Evolutionary conservation across 2,888 invertebrate genomes (phyloP), one percentile per base, ranked within the genome.

Genomic region (Antheraea yamamai): DNA sequence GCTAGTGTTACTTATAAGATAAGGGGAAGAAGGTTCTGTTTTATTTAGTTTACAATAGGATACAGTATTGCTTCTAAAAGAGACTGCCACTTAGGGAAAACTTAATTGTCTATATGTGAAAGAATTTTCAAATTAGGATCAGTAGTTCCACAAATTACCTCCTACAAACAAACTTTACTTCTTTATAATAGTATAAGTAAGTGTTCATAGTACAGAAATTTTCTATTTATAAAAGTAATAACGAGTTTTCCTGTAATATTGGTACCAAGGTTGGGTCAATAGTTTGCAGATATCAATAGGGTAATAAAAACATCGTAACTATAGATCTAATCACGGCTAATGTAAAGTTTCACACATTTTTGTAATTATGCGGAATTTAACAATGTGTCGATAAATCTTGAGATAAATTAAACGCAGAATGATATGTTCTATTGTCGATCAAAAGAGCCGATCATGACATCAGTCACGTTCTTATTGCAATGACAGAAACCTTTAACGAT

Each of bases 331-430:
- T 82, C 77, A 83, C 80, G 78, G 77, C 76, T 73, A 39, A 70
- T 39, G 39, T 39, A 70, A 70, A 20, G 23, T 39, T 39, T 20
- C 20, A 39, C 20, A n/a, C 20, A 20, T 18, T 7, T 20, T 58
- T 39, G 82, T 84, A 91, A 90, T 91, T 90, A 87, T 84, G 78
- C 82, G 83, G 88, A 88, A 90, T 89, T 80, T 80, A 89, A 91
- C 91, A 91, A 91, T 91, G 85, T 81, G 84, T 84, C 85, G 87
- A 87, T 92, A 91, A 92, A 92, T 92, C 90, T 87, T 83, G 81
- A 86, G 89, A 89, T 92, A 87, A 89, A 92, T 92, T 87, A 87
- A 88, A 85, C 82, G 83, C 80, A 87, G 84, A 86, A 88, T 87
- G 81, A 87, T 89, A 91, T 66, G 6, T 66, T 91, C 91, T 90